A percentile compares a stretch with the other conserved stretches of the same genome.
These are phyloP conservation scores for Goniozus legneri DNA, from an alignment of 1,140 invertebrate genomes.

Conservation along the genomic window DNA sequence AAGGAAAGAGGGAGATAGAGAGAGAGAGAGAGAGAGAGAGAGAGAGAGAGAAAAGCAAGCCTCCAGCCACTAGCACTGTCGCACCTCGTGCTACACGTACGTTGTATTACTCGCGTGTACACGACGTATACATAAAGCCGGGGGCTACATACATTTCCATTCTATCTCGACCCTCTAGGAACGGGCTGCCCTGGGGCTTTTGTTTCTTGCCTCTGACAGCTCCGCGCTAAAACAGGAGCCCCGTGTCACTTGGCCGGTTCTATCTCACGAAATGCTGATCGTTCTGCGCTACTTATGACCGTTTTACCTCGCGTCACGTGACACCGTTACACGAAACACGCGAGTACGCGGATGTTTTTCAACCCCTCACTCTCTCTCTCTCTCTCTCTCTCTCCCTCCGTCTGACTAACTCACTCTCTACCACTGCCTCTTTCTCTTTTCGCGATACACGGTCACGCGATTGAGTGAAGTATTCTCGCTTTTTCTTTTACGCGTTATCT, in stretches of 20 bases:
- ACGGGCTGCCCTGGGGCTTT: conserved; percentile 21
- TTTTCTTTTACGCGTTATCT: too few relatives aligned
- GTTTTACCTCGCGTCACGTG: conserved; percentile 17
- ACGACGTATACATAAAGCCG: not conserved
- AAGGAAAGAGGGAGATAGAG: too few relatives aligned
- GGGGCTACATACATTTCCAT: conserved; percentile 26
- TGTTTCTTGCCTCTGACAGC: conserved; percentile 34
- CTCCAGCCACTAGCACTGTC: too few relatives aligned
- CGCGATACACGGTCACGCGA: too few relatives aligned
- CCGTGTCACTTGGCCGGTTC: conserved; percentile 18
- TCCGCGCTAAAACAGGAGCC: conserved; percentile 13
- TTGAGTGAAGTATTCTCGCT: too few relatives aligned
- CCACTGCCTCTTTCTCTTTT: too few relatives aligned
- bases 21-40: not conserved
- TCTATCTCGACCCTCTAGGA: conserved; percentile 27
- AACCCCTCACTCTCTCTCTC: not conserved
- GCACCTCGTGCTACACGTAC: not conserved
- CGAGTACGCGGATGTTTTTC: not conserved
- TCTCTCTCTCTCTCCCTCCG: not conserved
- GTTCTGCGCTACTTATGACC: conserved; percentile 14
- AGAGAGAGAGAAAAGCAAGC: not conserved
- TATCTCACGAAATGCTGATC: conserved; percentile 1
- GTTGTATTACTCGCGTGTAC: not conserved
- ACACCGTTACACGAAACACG: not conserved
- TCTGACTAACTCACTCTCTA: not conserved